Base-by-base conservation (phyloP, 2,113 vertebrate genomes). In the Mugil cephalus region DNA sequence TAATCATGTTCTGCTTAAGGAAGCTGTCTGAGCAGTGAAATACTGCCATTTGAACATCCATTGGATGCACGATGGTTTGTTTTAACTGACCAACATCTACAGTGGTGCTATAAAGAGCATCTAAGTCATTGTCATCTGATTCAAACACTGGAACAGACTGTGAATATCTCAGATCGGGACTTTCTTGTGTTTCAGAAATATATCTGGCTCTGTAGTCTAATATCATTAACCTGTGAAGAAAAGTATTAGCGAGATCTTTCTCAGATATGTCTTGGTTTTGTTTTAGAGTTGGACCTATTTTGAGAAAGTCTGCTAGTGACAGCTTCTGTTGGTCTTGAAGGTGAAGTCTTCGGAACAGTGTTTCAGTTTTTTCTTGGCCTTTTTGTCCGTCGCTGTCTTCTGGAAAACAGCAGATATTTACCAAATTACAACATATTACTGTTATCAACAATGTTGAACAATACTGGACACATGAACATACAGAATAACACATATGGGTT, bases 21-120 rank as follows among this genome's bases (percentile, higher is more conserved):
- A 95, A 68, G 24, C 24, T 30, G 24, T 30, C 24, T 30, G 24
- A 30, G 24, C 24, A 30, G 24, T 30, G 24, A 30, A 93, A 95
- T 38, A 94, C 83, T 40, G 90, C 92, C 92, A 95, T 95, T 52
- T 94, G 93, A 62, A 93, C 71, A 62, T 94, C 93, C 88, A 95
- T 89, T 15, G 92, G 93, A 69, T 95, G 90, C 51, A 94, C 62
- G 2, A 50, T 56, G 35, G 38, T 8, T 1, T 52, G 43, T n/a
- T 35, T 18, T 2, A 4, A 2, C 3, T 38, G 48, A 45, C n/a
- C 2, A 9, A 6, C n/a, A 11, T 43, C 19, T 13, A 0, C n/a
- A 11, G 0, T 34, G 0, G 0, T 0, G 2, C 1, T 50, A 8
- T 13, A 65, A 34, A 89, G 0, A 2, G 48, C 72, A 42, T 81